These are phyloP conservation scores for Sylvia atricapilla DNA, from an alignment of 2,113 vertebrate genomes.

Conservation along the genomic window DNA sequence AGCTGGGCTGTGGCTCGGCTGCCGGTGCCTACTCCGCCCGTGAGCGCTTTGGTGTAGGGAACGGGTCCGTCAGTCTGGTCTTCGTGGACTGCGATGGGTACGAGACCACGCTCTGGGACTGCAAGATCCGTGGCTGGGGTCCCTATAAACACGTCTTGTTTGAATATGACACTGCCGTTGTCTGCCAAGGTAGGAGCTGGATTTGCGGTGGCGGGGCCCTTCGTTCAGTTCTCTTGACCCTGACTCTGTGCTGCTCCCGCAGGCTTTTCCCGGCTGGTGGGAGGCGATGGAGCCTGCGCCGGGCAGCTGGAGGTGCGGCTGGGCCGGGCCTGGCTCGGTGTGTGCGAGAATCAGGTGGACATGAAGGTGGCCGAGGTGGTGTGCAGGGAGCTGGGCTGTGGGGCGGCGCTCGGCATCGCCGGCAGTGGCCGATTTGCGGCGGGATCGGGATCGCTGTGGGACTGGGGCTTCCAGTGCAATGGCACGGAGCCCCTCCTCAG, in stretches of 20 bases:
- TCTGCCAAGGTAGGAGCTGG: neutral
- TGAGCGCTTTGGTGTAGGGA: rapidly evolving
- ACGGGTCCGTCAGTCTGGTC: rapidly evolving
- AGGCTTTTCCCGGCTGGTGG: neutral
- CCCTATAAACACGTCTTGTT: too few relatives aligned
- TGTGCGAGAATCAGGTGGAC: neutral
- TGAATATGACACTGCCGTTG: rapidly evolving
- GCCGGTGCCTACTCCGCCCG: rapidly evolving
- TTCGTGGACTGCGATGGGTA: rapidly evolving
- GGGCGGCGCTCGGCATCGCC: rapidly evolving
- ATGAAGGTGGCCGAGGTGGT: neutral
- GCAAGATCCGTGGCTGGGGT: neutral
- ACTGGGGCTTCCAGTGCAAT: too few relatives aligned
- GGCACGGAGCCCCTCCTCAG: too few relatives aligned
- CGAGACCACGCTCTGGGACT: neutral
- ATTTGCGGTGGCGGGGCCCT: rapidly evolving
- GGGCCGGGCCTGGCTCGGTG: neutral
- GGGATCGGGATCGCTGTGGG: too few relatives aligned
- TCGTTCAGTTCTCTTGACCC: rapidly evolving
- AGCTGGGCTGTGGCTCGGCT: neutral
- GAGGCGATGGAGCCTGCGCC: neutral
- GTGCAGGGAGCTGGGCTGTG: constrained; percentile 58
- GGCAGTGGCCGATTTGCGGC: too few relatives aligned
- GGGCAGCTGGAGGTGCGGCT: constrained; percentile 37
- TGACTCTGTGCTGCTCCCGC: rapidly evolving